Base-by-base conservation (phyloP, 2,113 vertebrate genomes). In the Bambusicola thoracicus region DNA sequence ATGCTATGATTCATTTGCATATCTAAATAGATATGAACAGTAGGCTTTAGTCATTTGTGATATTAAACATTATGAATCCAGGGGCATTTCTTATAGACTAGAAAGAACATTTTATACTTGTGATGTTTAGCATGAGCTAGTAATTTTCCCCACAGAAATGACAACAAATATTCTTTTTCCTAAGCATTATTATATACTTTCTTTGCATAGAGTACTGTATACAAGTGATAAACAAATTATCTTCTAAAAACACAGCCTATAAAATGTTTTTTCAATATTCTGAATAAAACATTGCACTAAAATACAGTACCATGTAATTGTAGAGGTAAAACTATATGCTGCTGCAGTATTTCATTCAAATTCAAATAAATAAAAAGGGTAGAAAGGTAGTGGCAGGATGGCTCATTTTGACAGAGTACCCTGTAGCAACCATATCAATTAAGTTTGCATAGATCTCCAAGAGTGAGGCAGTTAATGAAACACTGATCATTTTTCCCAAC, bases 391-490 rank as follows among this genome's bases (percentile, higher is more conserved):
- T 77, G 73, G 32, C 62, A 94, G 95, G 62, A 84, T 2, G 8
- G 69, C 49, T 92, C 85, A 34, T 81, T 93, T 80, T 92, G 92
- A 94, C 91, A 70, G 84, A 96, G 87, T 44, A 80, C 66, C 83
- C 77, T 70, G 63, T 94, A 93, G 92, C 87, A 79, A 94, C 83
- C 83, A 34, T 59, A 91, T 92, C 91, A 94, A 94, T 94, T 95
- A 94, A 46, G 74, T 85, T 92, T 94, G 92, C 95, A 90, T 56
- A 96, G 85, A 96, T 95, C 83, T 97, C 90, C 74, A 86, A 92
- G 94, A 18, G 62, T 24, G 40, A 96, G 75, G 74, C 81, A 92
- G 90, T 94, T 96, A 97, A 97, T 92, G 91, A 97, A 97, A 96
- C 89, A 86, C 85, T 79, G 91, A 96, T 97, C 95, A 90, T 95